A percentile compares a stretch with the other conserved stretches of the same genome.
Conservation (phyloP, 2,888 invertebrate genomes). For the Noctua janthina region DNA sequence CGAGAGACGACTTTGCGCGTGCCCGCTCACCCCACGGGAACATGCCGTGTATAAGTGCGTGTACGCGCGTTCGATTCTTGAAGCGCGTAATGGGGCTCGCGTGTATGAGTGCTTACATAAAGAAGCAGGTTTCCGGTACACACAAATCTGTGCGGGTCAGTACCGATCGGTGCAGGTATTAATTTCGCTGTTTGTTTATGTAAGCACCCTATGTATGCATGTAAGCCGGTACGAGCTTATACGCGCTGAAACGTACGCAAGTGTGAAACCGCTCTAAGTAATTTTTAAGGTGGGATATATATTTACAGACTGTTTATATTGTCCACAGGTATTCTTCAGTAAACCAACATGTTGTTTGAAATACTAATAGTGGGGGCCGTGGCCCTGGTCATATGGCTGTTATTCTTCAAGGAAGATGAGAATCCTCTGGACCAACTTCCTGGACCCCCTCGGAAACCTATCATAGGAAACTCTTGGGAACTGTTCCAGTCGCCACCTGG, state of each 20-base stretch:
- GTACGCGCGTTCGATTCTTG: background rate
- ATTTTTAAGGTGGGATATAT: background rate
- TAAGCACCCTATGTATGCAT: no score
- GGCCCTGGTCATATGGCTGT: constrained; percentile 64
- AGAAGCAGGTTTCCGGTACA: no score
- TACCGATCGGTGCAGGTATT: no score
- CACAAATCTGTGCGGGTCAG: no score
- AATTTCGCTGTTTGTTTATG: no score
- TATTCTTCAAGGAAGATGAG: constrained; percentile 66
- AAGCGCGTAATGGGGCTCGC: background rate
- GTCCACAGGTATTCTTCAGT: background rate
- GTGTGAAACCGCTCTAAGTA: background rate
- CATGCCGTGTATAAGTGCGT: no score
- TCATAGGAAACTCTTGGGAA: constrained; percentile 70
- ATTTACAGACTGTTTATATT: background rate
- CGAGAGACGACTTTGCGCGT: no score
- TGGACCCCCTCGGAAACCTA: constrained; percentile 73
- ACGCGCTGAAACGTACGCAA: background rate
- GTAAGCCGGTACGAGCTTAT: background rate
- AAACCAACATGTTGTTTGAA: constrained; percentile 61
- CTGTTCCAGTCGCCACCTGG: constrained; percentile 60
- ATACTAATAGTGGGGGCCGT: constrained; percentile 45
- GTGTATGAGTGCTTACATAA: background rate
- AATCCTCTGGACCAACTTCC: constrained; percentile 75
- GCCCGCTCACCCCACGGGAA: no score